Evolutionary conservation across 2,888 invertebrate species (phyloP).

Genomic region (Papilio gigon): DNA sequence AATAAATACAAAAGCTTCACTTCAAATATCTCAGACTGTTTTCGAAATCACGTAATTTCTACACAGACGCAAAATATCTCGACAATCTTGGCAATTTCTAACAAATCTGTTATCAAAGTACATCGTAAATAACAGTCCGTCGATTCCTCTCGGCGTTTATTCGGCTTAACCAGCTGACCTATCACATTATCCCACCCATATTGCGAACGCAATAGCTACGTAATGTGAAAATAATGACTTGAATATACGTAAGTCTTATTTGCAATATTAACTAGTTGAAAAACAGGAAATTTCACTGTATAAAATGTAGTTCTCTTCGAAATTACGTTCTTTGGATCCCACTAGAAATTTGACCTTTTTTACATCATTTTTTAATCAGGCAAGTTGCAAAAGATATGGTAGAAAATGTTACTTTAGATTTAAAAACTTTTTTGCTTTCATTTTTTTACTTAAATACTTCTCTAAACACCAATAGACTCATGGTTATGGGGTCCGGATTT

Average conservation of each 20-base stretch:
- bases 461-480: too few species aligned
- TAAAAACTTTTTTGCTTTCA: not conserved
- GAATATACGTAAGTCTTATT: constrained; percentile 16
- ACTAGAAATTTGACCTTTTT: not conserved
- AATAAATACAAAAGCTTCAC: not conserved
- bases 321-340: not conserved
- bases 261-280: not conserved
- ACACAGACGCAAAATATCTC: not conserved
- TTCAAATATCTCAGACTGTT: not conserved
- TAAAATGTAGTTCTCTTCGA: not conserved
- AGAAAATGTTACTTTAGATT: not conserved
- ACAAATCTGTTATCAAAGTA: constrained; percentile 21
- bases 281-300: not conserved
- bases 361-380: too few species aligned
- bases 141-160: constrained; percentile 28
- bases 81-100: constrained; percentile 4
- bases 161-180: constrained; percentile 28
- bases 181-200: constrained; percentile 28
- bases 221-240: constrained; percentile 39
- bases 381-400: not conserved
- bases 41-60: not conserved
- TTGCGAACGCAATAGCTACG: constrained; percentile 31
- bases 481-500: too few species aligned
- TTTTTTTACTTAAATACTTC: too few species aligned
- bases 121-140: constrained; percentile 26